These are phyloP conservation scores for Mystacides longicornis DNA, from an alignment of 2,888 invertebrate species.

Conservation along the genomic window DNA sequence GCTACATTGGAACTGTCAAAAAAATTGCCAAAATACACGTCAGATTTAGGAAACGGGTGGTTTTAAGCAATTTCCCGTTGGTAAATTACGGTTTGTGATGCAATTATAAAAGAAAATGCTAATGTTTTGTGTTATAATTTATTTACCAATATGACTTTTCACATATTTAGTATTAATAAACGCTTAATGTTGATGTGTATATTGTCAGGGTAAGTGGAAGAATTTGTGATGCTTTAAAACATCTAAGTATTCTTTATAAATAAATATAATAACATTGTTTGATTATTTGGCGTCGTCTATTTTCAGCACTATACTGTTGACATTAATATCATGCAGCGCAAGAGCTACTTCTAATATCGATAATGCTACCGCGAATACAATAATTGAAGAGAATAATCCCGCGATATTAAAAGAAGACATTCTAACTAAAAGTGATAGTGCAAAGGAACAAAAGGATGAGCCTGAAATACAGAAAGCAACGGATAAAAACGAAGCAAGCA, in stretches of 20 bases:
- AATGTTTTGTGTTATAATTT: slow-evolving; percentile 2
- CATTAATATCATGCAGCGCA: slow-evolving; percentile 37
- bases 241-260: not conserved
- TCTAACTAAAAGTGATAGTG: slow-evolving; percentile 19
- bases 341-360: slow-evolving; percentile 14
- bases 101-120: slow-evolving; percentile 16
- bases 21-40: slow-evolving; percentile 19
- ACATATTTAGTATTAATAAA: slow-evolving; percentile 41
- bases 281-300: not conserved
- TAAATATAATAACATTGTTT: not conserved
- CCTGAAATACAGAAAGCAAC: not conserved
- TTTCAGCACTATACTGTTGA: slow-evolving; percentile 51
- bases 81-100: not conserved
- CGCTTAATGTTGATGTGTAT: slow-evolving; percentile 54
- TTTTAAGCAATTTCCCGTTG: not conserved
- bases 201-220: slow-evolving; percentile 47
- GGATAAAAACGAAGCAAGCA: not conserved
- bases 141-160: slow-evolving; percentile 43
- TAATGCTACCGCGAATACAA: not conserved
- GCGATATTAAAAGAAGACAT: not conserved
- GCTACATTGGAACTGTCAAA: no score
- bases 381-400: not conserved
- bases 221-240: not conserved
- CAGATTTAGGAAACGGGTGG: slow-evolving; percentile 10
- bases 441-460: slow-evolving; percentile 21